Conservation (phyloP, 1,140 invertebrate genomes). For the Heliconius congener region DNA sequence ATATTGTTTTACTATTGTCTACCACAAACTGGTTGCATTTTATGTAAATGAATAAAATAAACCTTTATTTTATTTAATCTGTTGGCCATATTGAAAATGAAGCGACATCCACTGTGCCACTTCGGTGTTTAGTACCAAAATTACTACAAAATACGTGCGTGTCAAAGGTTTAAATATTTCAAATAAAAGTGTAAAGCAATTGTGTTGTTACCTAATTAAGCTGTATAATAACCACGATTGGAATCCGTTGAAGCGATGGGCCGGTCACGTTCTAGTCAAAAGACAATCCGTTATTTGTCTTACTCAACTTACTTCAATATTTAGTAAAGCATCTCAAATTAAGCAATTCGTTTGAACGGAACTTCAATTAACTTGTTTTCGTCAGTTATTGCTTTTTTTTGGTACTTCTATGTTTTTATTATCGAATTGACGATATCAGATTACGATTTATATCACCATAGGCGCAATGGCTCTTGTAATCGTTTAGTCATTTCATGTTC, state of each 20-base stretch:
- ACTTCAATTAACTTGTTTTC: not conserved
- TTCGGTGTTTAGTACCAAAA: not conserved
- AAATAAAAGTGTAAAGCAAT: not conserved
- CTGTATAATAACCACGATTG: not conserved
- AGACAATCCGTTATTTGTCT: not conserved
- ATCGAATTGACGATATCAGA: not conserved
- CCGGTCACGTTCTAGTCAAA: not conserved
- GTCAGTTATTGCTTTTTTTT: not conserved
- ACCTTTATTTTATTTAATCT: too few relatives aligned
- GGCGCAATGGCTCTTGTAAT: not conserved
- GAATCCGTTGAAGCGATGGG: not conserved
- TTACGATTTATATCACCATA: not conserved
- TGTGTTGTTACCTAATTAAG: not conserved
- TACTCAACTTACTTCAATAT: slow-evolving; percentile 19
- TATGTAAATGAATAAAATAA: too few relatives aligned
- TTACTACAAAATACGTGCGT: not conserved
- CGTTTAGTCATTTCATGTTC: not conserved
- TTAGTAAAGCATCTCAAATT: slow-evolving; percentile 17
- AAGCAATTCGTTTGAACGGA: not conserved
- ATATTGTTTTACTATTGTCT: too few relatives aligned
- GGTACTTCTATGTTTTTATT: not conserved
- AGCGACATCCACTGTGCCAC: not conserved
- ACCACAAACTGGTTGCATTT: too few relatives aligned
- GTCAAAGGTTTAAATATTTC: not conserved
- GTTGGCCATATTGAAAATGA: too few relatives aligned